Evolutionary conservation across 2,113 vertebrate genomes (phyloP), one percentile per base, ranked within the genome.

Genomic region (Tragelaphus imberbis): DNA sequence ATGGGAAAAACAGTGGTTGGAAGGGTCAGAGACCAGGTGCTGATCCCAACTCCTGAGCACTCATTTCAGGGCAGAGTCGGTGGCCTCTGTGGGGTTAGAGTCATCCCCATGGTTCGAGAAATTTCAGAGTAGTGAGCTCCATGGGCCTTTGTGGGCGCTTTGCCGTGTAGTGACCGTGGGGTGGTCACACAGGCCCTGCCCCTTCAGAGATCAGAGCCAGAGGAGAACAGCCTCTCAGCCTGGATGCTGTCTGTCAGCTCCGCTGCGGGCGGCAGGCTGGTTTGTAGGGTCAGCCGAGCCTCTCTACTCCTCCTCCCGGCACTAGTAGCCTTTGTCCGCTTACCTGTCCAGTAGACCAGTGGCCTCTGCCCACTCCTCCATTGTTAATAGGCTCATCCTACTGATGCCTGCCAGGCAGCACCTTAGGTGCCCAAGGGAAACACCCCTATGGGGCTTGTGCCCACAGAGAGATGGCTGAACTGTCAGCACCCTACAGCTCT

Each of bases 241-340:
- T 3, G 6, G 28, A 25, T 4, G 10, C 17, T 21, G 3, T 13
- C 8, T 23, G 27, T 14, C 17, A 30, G 7, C 49, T 7, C 0
- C 0, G 30, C 36, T 75, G 0, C 2, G 11, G 59, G 25, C 3
- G 0, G 80, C 10, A 14, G 36, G 15, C 53, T 49, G 28, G n/a
- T 36, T 36, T 81, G 21, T 30, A 16, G 25, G 17, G 10, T 81
- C 53, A 71, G 51, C 61, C 5, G 40, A 68, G 21, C 44, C n/a
- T n/a, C 16, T 81, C 30, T 30, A 14, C 25, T 3, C 21, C 21
- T 53, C 25, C 3, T n/a, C 30, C 59, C 6, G 16, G 17, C 13
- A 12, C 33, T 7, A 11, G 14, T 3, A 14, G 15, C 47, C 27
- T n/a, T 28, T 10, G 3, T n/a, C 21, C 8, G 21, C 12, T 75